Evolutionary conservation across 1,140 invertebrate genomes (phyloP).

Genomic region (Hyposmocoma kahamanoa): DNA sequence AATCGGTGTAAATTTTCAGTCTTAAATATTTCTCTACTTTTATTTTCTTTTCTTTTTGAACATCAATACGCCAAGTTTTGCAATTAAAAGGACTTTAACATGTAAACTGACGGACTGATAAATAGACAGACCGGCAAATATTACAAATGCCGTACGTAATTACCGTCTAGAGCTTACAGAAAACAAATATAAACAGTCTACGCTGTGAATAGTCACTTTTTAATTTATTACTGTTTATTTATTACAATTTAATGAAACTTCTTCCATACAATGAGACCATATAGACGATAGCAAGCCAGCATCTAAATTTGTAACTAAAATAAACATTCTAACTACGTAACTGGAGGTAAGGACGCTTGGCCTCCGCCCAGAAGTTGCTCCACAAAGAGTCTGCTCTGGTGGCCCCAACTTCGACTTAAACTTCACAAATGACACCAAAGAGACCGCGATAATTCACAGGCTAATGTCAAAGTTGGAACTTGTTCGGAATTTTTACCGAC

Average conservation of each 20-base stretch:
- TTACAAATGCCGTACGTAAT: too few species aligned
- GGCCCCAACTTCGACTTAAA: conserved; percentile 34
- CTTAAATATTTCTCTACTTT: too few species aligned
- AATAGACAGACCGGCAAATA: too few species aligned
- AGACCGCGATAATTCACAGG: conserved; percentile 63
- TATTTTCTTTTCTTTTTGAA: too few species aligned
- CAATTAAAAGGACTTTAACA: too few species aligned
- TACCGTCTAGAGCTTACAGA: too few species aligned
- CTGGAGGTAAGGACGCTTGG: conserved; percentile 21
- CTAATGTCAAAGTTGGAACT: conserved; percentile 62
- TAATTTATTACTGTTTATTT: not conserved
- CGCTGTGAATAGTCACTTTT: too few species aligned
- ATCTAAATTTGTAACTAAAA: conserved; percentile 13
- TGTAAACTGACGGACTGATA: too few species aligned
- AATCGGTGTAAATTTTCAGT: too few species aligned
- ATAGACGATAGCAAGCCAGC: not conserved
- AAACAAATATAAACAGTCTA: too few species aligned
- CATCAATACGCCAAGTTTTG: too few species aligned
- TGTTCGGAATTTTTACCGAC: conserved; percentile 55
- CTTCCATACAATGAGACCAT: too few species aligned
- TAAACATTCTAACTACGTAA: conserved; percentile 31
- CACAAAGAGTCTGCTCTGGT: conserved; percentile 33
- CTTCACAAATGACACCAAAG: conserved; percentile 62
- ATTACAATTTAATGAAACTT: not conserved
- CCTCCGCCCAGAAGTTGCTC: conserved; percentile 28